Base-by-base conservation (phyloP, 2,797 vertebrate species). In the Scomberomorus guttatus region DNA sequence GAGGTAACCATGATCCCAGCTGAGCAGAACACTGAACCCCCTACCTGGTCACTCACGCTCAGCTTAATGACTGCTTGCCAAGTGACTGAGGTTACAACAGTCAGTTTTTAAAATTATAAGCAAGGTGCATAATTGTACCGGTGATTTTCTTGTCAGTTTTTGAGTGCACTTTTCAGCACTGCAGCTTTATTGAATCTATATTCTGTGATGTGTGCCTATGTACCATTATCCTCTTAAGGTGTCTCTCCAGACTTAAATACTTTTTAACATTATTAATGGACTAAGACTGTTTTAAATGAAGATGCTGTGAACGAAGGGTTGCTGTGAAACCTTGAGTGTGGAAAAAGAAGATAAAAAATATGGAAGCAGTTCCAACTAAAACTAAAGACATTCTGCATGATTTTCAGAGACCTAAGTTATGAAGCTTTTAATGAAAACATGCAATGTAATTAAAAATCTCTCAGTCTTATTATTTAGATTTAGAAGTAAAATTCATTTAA, bases 161-260 rank as follows among this genome's bases (percentile, higher is more conserved):
- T 51, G 3, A 57, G 48, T 2, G 50, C 32, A 55, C 20, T 48
- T 59, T 66, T 55, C 3, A 29, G 2, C 25, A 25, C 0, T 6
- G 24, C 37, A 20, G 29, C 15, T 61, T 77, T 20, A 50, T 32
- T 7, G 5, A 39, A 42, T 44, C 3, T 27, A 15, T 56, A 5
- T 14, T 37, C 24, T 0, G 4, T 50, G 13, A 71, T 15, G 50
- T 42, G 42, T 13, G 10, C 46, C 18, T 12, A 3, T 6, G 37
- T 50, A 22, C 4, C 60, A 22, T 80, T 44, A 65, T 24, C 64
- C 39, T 75, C 34, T 78, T n/a, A 50, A 34, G 3, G n/a, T 34
- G 22, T 60, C 20, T 79, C 12, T 17, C 4, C 11, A 27, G 48
- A 34, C 58, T 55, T 39, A 46, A 58, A 62, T 22, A 54, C 0